Base-by-base conservation (phyloP, 2,888 invertebrate species). In the Opisthograptis luteolata region DNA sequence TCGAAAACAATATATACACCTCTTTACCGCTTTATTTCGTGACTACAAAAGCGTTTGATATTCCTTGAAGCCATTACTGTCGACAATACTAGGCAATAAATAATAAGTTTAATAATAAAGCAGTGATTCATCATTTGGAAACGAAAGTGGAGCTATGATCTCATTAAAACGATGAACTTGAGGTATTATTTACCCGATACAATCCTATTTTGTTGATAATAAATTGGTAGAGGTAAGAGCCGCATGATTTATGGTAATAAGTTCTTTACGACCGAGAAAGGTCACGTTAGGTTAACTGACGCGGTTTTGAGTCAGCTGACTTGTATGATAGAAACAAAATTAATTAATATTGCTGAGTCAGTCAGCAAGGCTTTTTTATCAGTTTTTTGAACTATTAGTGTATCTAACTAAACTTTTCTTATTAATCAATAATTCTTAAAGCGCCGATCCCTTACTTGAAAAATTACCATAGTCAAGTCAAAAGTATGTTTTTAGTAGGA, bases 121-220 rank as follows among this genome's bases (percentile, higher is more conserved):
- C 20, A 35, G 17, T 55, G 50, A 48, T 44, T 48, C 45, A 43
- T 65, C 65, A 15, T 27, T 35, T 31, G 25, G 28, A 14, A 39
- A 24, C 31, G 31, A 39, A 42, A 44, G 30, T 44, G 15, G 42
- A 27, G 34, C 17, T 53, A 41, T 31, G 34, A 36, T 12, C 37
- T 43, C 37, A 49, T 43, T 37, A 39, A 43, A 43, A 32, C 43
- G 27, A 32, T 32, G 43, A 49, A 43, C 28, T 31, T 24, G 37
- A 15, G 25, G 24, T 22, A 35, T 47, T 40, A 41, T 25, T 12
- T 24, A 39, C 13, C 14, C 25, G 27, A 43, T 34, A 34, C 37
- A 32, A 37, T 14, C 2, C 22, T 14, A 30, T 19, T 28, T 30
- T 28, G 39, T 12, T 20, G 9, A 34, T 28, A 39, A 39, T 49